A percentile compares a stretch with the other conserved stretches of the same genome.
These are phyloP conservation scores for Clanis bilineata DNA, from an alignment of 2,888 invertebrate species.

Conservation along the genomic window DNA sequence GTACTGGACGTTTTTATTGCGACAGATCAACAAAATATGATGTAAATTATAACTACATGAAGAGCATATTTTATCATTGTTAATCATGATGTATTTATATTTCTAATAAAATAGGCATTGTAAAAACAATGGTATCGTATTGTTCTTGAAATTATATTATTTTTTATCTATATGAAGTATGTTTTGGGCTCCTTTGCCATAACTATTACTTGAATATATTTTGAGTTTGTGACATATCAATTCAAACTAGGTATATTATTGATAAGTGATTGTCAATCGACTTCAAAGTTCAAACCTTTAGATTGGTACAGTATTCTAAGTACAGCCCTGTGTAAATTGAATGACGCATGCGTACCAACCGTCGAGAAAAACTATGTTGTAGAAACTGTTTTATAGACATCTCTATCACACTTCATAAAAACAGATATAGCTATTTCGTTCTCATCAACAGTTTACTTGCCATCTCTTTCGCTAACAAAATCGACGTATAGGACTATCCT, in stretches of 20 bases:
- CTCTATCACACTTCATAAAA: slow-evolving; percentile 43
- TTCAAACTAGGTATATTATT: too few relatives aligned
- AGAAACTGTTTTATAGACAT: slow-evolving; percentile 53
- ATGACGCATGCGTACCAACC: slow-evolving; percentile 79
- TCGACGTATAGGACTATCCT: slow-evolving; percentile 36
- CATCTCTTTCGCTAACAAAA: slow-evolving; percentile 35
- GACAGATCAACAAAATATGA: too few relatives aligned
- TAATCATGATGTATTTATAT: too few relatives aligned
- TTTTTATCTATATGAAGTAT: too few relatives aligned
- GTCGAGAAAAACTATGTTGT: slow-evolving; percentile 52
- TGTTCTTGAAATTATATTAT: too few relatives aligned
- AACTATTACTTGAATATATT: neutral
- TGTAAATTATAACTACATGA: too few relatives aligned
- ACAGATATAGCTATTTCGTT: slow-evolving; percentile 37
- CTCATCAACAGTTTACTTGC: slow-evolving; percentile 53
- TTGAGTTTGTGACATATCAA: too few relatives aligned
- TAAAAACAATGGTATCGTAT: too few relatives aligned
- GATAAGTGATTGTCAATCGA: neutral
- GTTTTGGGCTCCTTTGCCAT: too few relatives aligned
- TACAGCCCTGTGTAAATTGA: slow-evolving; percentile 52
- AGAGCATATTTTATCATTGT: too few relatives aligned
- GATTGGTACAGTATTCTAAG: slow-evolving; percentile 24
- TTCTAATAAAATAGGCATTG: too few relatives aligned
- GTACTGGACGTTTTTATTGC: slow-evolving; percentile 31
- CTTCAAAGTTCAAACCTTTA: slow-evolving; percentile 17